Evolutionary conservation across 2,113 vertebrate genomes (phyloP), one percentile per base, ranked within the genome.

Genomic region (Brienomyrus brachyistius): DNA sequence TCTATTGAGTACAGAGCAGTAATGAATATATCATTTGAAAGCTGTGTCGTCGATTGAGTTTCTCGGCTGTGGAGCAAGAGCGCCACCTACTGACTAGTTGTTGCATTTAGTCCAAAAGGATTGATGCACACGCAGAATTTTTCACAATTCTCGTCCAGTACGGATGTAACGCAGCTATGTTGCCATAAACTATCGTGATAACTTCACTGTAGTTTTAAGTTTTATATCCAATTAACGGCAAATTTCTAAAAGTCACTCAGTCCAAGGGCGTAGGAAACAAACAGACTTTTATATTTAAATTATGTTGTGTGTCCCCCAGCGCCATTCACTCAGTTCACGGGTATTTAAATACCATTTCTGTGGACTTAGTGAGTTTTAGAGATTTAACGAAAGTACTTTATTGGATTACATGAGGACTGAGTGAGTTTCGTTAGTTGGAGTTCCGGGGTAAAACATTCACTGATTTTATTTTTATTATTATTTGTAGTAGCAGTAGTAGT

Each of bases 61-160:
- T 43, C 74, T 43, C 35, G 5, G 35, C 31, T 80, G 15, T 43
- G 74, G 13, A 80, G 74, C 13, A 80, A 80, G 13, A 43, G 74
- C 74, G 35, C 88, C 88, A 80, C 80, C 88, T 89, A 35, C 50
- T 89, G 88, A 43, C 50, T 47, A 10, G 31, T 6, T 51, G 19
- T 54, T 8, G 5, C 66, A 82, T 82, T 82, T 54, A n/a, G n/a
- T 82, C 9, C 52, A 89, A 82, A 27, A 17, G 27, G 31, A 40
- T 11, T 77, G 70, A 66, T 6, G 27, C 70, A 31, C 27, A 17
- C 2, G 31, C 4, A 74, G 31, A 27, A 66, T 52, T 19, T 31
- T 31, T 4, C n/a, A 3, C 62, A 31, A n/a, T 70, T 4, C 27
- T 8, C 8, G 27, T 70, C n/a, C 27, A 11, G 27, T 15, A 31